phyloP scores from a whole-genome alignment of 2,888 invertebrate genomes.

The Drosophila mimica region DNA sequence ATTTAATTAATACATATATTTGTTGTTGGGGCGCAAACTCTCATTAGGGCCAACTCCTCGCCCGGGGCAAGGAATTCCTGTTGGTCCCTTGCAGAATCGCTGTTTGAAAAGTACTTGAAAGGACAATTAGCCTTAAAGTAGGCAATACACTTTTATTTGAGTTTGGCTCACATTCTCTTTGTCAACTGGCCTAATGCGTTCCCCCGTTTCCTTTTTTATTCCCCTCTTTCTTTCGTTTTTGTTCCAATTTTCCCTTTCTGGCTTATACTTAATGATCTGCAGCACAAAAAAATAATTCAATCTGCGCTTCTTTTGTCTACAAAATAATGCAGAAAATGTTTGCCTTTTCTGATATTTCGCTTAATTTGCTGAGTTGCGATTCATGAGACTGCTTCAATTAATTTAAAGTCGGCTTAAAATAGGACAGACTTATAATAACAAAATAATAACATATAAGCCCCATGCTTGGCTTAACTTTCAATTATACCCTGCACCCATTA shows the following conservation, averaged over 20 bases:
- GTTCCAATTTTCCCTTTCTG: background rate
- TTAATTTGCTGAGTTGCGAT: background rate
- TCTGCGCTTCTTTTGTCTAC: background rate
- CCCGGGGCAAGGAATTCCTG: constrained; percentile 23
- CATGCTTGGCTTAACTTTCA: background rate
- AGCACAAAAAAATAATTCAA: background rate
- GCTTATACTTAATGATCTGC: constrained; percentile 2
- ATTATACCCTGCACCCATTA: background rate
- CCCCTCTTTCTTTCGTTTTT: background rate
- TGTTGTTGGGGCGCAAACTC: constrained; percentile 34
- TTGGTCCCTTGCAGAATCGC: constrained; percentile 16
- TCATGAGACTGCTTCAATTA: background rate
- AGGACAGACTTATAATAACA: background rate
- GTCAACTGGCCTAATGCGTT: constrained; percentile 25
- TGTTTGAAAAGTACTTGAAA: constrained; percentile 55
- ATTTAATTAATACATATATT: constrained; percentile 52
- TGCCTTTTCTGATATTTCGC: background rate
- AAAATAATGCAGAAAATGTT: background rate
- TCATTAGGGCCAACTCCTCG: constrained; percentile 41
- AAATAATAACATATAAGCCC: background rate
- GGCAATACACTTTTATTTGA: constrained; percentile 20
- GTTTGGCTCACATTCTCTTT: constrained; percentile 12
- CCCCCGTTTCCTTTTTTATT: background rate
- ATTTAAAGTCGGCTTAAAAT: background rate
- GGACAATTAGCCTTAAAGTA: constrained; percentile 46